Evolutionary conservation across 2,888 invertebrate genomes (phyloP).

Genomic region (Eilema sororculum): DNA sequence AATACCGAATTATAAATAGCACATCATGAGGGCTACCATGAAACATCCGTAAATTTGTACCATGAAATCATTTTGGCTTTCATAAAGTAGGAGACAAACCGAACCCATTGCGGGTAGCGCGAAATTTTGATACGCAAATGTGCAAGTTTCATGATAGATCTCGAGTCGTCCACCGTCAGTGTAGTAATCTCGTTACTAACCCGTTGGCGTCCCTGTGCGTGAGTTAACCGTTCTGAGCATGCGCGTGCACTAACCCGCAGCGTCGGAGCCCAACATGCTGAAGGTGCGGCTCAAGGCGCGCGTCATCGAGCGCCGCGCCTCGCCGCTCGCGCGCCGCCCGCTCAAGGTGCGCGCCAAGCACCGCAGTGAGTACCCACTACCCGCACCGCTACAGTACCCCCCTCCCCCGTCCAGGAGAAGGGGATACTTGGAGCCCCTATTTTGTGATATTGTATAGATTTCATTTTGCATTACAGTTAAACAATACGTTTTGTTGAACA

Average conservation of each 20-base stretch:
- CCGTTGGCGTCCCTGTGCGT: constrained; percentile 21
- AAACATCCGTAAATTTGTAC: no score
- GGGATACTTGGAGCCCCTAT: neutral
- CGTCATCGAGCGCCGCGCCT: constrained; percentile 97
- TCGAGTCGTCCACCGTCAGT: neutral
- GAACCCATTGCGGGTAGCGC: no score
- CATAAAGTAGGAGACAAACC: no score
- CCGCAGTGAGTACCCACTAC: constrained; percentile 78
- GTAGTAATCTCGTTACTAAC: constrained; percentile 3
- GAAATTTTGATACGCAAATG: no score
- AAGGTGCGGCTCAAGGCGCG: constrained; percentile 97
- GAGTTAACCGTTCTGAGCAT: constrained; percentile 56
- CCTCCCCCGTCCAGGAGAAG: neutral
- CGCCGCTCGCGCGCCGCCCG: constrained; percentile 95
- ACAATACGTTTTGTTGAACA: no score
- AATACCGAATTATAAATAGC: no score
- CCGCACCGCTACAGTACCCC: neutral
- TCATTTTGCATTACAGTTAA: no score
- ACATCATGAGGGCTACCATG: no score
- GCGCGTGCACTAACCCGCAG: constrained; percentile 87
- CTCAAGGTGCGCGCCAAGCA: constrained; percentile 91
- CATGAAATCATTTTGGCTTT: no score
- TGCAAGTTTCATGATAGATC: neutral
- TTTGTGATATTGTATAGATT: neutral
- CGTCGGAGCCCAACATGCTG: constrained; percentile 98